Percentiles rank a stretch among this genome's conserved stretches.
These are phyloP conservation scores for Eulemur rufifrons DNA, from an alignment of 2,113 vertebrate genomes.

Conservation along the genomic window DNA sequence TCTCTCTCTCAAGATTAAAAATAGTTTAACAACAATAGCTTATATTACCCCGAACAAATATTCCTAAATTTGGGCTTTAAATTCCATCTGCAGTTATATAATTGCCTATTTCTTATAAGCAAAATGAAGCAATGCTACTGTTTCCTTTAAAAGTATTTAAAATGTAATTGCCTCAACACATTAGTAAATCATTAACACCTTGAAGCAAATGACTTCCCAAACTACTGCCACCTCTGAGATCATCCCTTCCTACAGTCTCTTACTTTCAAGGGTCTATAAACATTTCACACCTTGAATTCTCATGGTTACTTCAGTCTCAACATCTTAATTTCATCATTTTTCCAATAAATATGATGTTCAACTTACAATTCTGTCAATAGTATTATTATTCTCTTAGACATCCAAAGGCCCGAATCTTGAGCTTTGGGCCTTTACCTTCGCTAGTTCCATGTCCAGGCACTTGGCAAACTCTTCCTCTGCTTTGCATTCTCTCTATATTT, in stretches of 20 bases:
- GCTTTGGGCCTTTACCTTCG: background rate
- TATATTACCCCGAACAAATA: background rate
- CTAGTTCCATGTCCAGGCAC: background rate
- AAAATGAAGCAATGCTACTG: background rate
- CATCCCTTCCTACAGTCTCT: background rate
- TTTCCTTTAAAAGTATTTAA: background rate
- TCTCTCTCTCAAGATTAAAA: background rate
- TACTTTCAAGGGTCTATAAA: background rate
- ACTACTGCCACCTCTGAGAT: background rate
- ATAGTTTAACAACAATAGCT: background rate
- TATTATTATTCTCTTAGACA: background rate
- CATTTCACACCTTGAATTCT: background rate
- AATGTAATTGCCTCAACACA: background rate
- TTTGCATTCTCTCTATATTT: background rate
- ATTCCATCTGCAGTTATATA: background rate
- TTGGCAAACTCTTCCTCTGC: background rate
- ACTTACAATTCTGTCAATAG: background rate
- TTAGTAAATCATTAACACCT: background rate
- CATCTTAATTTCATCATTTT: background rate
- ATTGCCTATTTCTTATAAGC: background rate
- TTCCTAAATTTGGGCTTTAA: background rate
- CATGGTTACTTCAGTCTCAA: background rate
- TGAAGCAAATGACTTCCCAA: background rate
- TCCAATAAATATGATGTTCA: background rate
- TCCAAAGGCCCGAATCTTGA: background rate